Conservation (phyloP, 2,888 invertebrate species). For the Lissonota sp. region DNA sequence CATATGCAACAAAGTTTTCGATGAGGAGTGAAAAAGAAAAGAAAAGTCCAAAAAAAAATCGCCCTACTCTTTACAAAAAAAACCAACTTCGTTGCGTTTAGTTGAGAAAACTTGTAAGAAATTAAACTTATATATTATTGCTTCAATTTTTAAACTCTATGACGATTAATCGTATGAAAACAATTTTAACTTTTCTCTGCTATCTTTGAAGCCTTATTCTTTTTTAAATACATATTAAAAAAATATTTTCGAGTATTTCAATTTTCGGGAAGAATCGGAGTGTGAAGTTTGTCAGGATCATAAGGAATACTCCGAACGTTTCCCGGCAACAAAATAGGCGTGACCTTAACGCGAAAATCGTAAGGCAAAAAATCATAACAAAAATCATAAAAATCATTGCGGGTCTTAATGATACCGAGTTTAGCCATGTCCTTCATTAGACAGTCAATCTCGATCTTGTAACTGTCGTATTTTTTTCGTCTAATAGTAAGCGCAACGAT, state of each 20-base stretch:
- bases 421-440: constrained; percentile 77
- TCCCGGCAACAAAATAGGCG: constrained; percentile 78
- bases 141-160: not conserved
- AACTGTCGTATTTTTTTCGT: constrained; percentile 73
- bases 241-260: not conserved
- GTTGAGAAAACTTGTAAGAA: constrained; percentile 15
- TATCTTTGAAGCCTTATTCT: too few species aligned
- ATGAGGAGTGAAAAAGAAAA: too few species aligned
- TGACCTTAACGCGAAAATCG: constrained; percentile 75
- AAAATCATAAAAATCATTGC: constrained; percentile 78
- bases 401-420: constrained; percentile 72
- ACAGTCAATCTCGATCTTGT: constrained; percentile 69
- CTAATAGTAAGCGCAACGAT: constrained; percentile 65
- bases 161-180: not conserved
- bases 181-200: not conserved
- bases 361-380: constrained; percentile 78
- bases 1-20: too few species aligned
- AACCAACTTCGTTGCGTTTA: constrained; percentile 16
- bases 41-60: too few species aligned
- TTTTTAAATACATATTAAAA: too few species aligned
- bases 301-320: constrained; percentile 76
- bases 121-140: not conserved
- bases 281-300: constrained; percentile 65
- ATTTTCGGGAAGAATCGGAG: constrained; percentile 66
- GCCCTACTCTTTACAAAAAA: constrained; percentile 22